Base-by-base conservation (phyloP, 2,113 vertebrate genomes). In the Calyptomena viridis region DNA sequence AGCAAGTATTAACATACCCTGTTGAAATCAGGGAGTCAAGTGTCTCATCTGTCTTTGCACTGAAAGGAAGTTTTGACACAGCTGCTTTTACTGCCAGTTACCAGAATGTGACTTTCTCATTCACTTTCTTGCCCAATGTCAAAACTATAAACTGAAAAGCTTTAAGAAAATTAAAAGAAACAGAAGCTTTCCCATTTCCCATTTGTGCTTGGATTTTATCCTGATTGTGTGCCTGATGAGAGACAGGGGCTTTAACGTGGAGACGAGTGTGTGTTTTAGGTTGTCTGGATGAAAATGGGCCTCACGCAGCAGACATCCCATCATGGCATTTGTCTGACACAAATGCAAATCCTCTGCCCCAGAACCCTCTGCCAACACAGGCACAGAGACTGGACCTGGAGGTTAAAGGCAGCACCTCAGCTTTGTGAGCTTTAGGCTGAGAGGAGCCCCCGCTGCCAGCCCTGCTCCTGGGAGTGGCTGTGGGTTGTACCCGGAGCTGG, bases 381-480 rank as follows among this genome's bases (percentile, higher is more conserved):
- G 25, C 68, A 52, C 30, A 47, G 11, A 23, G 81, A 58, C 72
- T 0, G 6, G 47, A 30, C 33, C 35, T 69, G 11, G 14, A 13
- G 50, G 56, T 46, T 33, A 28, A 50, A 39, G 50, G 62, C 56
- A 84, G 67, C 42, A 21, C 1, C 33, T 56, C 44, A n/a, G 62
- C 93, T 66, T 42, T 31, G 4, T 2, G 25, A 74, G 12, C 3
- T 7, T 12, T 5, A 6, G 46, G 46, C 35, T 25, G 14, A 44
- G 1, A 25, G 50, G 44, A 77, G 19, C 35, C n/a, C 17, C 40
- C 27, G 4, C 50, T 13, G 17, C 8, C 20, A 27, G 7, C 53
- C 25, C n/a, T 16, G 0, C 40, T 69, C 4, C 1, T 1, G 9
- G 44, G 59, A 39, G 16, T 4, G 12, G 35, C 44, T 53, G 8